Percentiles rank a stretch among this genome's conserved stretches.
These are phyloP conservation scores for Chrysomallon squamiferum DNA, from an alignment of 1,140 invertebrate species.

Conservation along the genomic window DNA sequence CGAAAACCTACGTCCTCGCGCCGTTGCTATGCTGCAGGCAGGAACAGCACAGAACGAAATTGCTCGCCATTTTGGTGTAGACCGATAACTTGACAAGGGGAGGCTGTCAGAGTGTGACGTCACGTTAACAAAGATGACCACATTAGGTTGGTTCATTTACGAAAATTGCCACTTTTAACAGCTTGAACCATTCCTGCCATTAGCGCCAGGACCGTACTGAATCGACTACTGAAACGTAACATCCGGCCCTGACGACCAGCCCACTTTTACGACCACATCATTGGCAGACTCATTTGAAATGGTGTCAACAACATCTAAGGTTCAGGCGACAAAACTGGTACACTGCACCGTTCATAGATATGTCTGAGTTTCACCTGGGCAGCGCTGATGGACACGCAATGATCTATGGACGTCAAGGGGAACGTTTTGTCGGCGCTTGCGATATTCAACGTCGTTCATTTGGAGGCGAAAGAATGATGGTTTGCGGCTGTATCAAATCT, in stretches of 20 bases:
- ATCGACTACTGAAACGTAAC: background rate
- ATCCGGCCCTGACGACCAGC: background rate
- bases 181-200: background rate
- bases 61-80: too few relatives aligned
- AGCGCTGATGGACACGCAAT: background rate
- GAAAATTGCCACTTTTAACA: too few relatives aligned
- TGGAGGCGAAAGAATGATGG: background rate
- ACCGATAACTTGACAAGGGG: too few relatives aligned
- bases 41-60: too few relatives aligned
- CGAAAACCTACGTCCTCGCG: too few relatives aligned
- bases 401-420: background rate
- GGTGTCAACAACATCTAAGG: constrained; percentile 1
- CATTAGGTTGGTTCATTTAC: too few relatives aligned
- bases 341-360: background rate
- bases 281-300: background rate
- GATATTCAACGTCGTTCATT: background rate
- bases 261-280: background rate
- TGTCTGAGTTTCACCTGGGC: constrained; percentile 3
- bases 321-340: constrained; percentile 2
- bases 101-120: too few relatives aligned
- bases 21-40: too few relatives aligned
- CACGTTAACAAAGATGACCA: too few relatives aligned
- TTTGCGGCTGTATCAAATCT: background rate
- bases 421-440: background rate
- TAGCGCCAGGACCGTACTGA: background rate